Evolutionary conservation across 1,140 invertebrate genomes (phyloP).

Genomic region (Drosophila mayri): DNA sequence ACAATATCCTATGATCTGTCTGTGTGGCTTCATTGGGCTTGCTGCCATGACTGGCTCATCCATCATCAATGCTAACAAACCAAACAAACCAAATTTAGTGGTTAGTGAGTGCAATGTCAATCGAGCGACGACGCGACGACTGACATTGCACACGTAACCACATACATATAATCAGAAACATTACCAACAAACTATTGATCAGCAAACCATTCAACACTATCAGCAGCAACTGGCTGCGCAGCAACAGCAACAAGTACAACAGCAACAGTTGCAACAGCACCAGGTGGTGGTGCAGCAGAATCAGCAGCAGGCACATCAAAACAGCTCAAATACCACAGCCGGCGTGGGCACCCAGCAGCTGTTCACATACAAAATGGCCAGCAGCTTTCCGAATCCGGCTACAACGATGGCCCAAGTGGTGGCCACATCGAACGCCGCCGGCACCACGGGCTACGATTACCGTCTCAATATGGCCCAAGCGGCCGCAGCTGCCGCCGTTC

Average conservation of each 20-base stretch:
- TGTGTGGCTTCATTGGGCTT: background rate
- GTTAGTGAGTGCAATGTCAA: slow-evolving; percentile 36
- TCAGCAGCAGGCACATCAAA: slow-evolving; percentile 86
- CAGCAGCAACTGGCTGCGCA: slow-evolving; percentile 85
- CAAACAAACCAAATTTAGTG: background rate
- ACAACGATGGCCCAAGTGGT: slow-evolving; percentile 86
- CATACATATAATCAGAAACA: slow-evolving; percentile 50
- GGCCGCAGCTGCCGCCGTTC: slow-evolving; percentile 85
- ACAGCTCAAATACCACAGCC: slow-evolving; percentile 87
- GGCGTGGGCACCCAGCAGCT: slow-evolving; percentile 89
- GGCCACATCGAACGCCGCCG: slow-evolving; percentile 85
- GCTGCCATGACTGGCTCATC: background rate
- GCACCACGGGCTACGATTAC: slow-evolving; percentile 87
- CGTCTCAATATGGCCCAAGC: slow-evolving; percentile 86
- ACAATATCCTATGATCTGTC: background rate
- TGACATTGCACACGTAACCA: slow-evolving; percentile 39
- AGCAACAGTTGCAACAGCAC: slow-evolving; percentile 86
- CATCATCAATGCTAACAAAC: background rate
- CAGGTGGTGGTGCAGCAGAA: slow-evolving; percentile 86
- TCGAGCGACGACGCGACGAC: background rate
- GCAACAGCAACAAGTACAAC: slow-evolving; percentile 86
- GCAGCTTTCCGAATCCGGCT: slow-evolving; percentile 90
- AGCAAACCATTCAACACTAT: slow-evolving; percentile 85
- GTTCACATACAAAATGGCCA: slow-evolving; percentile 93
- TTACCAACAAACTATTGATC: slow-evolving; percentile 86